Conservation (phyloP, 2,113 vertebrate genomes). For the Illadopsis cleaveri region DNA sequence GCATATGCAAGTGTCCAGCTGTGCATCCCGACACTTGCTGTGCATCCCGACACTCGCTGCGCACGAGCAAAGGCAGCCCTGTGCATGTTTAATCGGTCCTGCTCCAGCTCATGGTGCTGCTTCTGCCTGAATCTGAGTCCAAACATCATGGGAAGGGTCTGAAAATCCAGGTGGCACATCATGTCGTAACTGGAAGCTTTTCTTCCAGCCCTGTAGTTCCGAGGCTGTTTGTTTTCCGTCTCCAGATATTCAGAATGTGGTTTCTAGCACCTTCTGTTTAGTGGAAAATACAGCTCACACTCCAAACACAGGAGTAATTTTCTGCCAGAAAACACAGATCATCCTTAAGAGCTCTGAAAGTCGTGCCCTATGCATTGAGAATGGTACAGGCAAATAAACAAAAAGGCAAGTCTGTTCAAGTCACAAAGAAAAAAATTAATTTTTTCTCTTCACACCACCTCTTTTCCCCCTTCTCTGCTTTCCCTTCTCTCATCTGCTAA, state of each 20-base stretch:
- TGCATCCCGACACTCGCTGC: not conserved
- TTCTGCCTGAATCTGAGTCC: not conserved
- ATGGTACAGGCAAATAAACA: not conserved
- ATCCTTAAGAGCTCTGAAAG: not conserved
- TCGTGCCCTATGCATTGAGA: not conserved
- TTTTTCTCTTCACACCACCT: not conserved
- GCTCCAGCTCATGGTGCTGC: not conserved
- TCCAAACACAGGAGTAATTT: not conserved
- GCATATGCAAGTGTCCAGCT: slow-evolving; percentile 36
- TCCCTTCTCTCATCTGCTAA: slow-evolving; percentile 32
- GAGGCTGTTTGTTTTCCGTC: not conserved
- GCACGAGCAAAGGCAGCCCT: not conserved
- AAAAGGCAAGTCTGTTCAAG: not conserved
- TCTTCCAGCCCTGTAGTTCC: not conserved
- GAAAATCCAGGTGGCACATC: not conserved
- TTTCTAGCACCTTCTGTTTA: not conserved
- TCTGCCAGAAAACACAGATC: not conserved
- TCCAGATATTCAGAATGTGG: not conserved
- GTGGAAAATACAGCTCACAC: not conserved
- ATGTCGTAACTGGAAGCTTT: not conserved
- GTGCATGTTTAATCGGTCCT: not conserved
- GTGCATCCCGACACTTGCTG: slow-evolving; percentile 13
- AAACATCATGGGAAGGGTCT: not conserved
- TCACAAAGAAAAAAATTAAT: not conserved
- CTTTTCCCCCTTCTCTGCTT: not conserved